A percentile compares a stretch with the other conserved stretches of the same genome.
phyloP scores from a whole-genome alignment of 2,888 invertebrate species.

The Drosophila paranaensis region DNA sequence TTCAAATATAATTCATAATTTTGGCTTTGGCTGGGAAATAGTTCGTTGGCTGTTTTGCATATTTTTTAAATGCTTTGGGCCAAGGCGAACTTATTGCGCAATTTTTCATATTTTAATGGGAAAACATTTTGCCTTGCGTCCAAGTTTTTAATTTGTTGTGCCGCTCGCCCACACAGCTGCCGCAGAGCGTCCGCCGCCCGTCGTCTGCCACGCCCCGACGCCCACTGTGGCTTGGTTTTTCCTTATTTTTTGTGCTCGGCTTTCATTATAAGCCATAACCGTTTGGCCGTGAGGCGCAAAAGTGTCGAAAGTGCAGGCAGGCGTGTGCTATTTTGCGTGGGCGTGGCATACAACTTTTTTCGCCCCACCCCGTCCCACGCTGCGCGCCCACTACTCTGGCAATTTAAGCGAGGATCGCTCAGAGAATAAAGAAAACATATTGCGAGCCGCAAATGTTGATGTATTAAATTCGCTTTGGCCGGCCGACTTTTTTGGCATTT shows the following conservation, averaged over 20 bases:
- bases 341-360: conserved; percentile 59
- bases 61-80: conserved; percentile 52
- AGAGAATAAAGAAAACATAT: conserved; percentile 36
- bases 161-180: conserved; percentile 51
- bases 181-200: not conserved
- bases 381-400: not conserved
- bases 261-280: conserved; percentile 74
- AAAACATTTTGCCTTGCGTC: conserved; percentile 71
- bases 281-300: conserved; percentile 77
- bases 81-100: conserved; percentile 67
- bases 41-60: conserved; percentile 36
- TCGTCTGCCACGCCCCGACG: not conserved
- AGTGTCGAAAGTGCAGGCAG: conserved; percentile 75
- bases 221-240: conserved; percentile 44
- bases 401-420: conserved; percentile 29
- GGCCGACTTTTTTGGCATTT: conserved; percentile 24
- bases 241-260: conserved; percentile 56
- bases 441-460: conserved; percentile 23
- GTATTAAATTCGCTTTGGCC: conserved; percentile 39
- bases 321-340: conserved; percentile 45
- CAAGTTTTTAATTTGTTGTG: conserved; percentile 78
- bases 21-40: conserved; percentile 13
- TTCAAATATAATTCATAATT: conserved; percentile 15
- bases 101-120: conserved; percentile 79
- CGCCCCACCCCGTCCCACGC: not conserved